Evolutionary conservation across 2,797 vertebrate genomes (phyloP).

Genomic region (Myotis vivesi): DNA sequence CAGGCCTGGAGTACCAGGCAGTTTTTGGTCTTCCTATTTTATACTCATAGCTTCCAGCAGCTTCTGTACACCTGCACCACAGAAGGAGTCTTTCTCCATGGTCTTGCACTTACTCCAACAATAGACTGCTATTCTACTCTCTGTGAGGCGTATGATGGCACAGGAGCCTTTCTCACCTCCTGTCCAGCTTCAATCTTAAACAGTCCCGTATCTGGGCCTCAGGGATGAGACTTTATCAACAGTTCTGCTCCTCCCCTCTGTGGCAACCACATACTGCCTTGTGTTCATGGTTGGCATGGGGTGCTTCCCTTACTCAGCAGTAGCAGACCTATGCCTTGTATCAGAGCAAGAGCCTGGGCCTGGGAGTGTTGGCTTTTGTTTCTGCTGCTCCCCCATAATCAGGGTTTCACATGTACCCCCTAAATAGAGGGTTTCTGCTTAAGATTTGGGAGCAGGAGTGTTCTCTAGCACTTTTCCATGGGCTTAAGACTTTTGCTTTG

Average conservation of each 20-base stretch:
- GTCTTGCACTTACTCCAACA: too few relatives aligned
- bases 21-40: not conserved
- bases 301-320: not conserved
- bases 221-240: not conserved
- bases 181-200: not conserved
- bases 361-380: not conserved
- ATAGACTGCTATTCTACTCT: not conserved
- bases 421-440: not conserved
- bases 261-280: not conserved
- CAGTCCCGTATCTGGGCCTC: not conserved
- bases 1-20: not conserved
- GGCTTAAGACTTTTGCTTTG: not conserved
- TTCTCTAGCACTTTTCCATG: not conserved
- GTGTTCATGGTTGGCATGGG: not conserved
- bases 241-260: not conserved
- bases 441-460: not conserved
- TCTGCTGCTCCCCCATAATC: not conserved
- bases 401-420: not conserved
- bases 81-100: not conserved
- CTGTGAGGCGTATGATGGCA: fast-evolving
- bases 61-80: not conserved
- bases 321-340: not conserved
- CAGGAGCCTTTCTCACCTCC: not conserved
- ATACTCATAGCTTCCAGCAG: not conserved
- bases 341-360: not conserved